Conservation (phyloP, 1,140 invertebrate genomes). For the Sipha flava region DNA sequence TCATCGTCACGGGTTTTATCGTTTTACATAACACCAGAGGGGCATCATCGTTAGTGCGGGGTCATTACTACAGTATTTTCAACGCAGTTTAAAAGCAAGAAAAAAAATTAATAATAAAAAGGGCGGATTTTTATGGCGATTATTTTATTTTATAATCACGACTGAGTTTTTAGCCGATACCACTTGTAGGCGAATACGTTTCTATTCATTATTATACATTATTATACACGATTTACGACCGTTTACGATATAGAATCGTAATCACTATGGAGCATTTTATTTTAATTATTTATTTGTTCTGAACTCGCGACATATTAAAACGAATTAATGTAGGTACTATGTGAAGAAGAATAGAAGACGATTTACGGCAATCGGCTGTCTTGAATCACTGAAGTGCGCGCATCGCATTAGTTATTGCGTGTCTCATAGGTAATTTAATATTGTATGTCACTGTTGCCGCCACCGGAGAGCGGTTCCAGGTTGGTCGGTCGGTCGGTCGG, state of each 20-base stretch:
- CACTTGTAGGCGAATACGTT: neutral
- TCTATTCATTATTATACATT: neutral
- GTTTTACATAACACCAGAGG: neutral
- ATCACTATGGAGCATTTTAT: neutral
- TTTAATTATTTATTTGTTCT: neutral
- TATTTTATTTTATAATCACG: slow-evolving; percentile 15
- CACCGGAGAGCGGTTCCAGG: no score
- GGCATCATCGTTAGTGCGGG: neutral
- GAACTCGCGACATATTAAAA: neutral
- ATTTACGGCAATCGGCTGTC: no score
- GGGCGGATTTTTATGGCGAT: neutral
- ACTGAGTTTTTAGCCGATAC: neutral
- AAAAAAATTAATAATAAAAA: neutral
- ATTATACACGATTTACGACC: neutral
- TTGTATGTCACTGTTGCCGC: no score
- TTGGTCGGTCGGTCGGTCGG: no score
- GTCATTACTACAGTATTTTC: neutral
- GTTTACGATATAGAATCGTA: neutral
- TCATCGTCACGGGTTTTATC: neutral
- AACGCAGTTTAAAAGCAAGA: neutral
- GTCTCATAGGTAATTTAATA: no score
- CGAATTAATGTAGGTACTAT: neutral
- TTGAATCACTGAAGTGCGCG: no score
- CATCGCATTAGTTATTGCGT: no score
- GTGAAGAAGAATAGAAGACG: neutral